Percentiles rank a stretch among this genome's conserved stretches.
Evolutionary conservation across 2,797 vertebrate genomes (phyloP).

Genomic region (Pygocentrus nattereri): DNA sequence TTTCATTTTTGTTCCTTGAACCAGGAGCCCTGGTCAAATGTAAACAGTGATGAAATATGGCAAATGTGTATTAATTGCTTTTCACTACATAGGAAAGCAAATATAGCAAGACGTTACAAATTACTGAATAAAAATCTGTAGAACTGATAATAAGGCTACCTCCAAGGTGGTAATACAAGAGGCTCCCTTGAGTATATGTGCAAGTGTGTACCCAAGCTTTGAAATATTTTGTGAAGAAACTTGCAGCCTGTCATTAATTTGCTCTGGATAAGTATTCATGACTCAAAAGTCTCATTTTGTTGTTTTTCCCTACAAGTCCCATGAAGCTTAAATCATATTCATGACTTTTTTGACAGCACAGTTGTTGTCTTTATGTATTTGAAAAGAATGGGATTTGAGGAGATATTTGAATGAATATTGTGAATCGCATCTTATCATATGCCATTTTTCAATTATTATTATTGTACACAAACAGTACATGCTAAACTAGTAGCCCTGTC

Average conservation of each 20-base stretch:
- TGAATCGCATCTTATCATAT: neutral
- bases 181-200: neutral
- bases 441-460: neutral
- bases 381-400: neutral
- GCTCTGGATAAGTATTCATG: neutral
- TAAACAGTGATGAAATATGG: neutral
- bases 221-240: neutral
- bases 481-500: neutral
- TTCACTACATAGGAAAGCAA: neutral
- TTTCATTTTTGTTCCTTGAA: too few species aligned
- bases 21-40: neutral
- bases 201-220: neutral
- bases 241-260: neutral
- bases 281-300: neutral
- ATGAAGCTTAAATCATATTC: neutral
- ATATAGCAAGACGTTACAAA: neutral
- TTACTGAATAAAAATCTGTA: neutral
- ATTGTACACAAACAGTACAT: neutral
- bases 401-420: too few species aligned
- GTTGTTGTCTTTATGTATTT: neutral
- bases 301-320: neutral
- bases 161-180: neutral
- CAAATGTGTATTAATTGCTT: neutral
- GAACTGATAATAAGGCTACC: neutral
- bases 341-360: neutral